A percentile compares a stretch with the other conserved stretches of the same genome.
These are phyloP conservation scores for Formicarius rufipectus DNA, from an alignment of 2,113 vertebrate genomes.

Conservation along the genomic window DNA sequence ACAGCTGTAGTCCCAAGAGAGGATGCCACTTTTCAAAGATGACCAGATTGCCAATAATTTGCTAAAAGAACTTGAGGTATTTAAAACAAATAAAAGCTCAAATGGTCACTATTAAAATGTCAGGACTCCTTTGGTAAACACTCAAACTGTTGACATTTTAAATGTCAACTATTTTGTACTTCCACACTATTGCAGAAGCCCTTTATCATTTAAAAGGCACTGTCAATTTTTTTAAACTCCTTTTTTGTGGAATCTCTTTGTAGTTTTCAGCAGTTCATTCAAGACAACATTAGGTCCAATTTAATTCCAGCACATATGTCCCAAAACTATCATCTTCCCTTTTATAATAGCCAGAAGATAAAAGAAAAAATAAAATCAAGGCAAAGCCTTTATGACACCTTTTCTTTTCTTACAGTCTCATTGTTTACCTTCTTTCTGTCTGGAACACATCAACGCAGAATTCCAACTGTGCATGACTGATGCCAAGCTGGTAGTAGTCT, in stretches of 20 bases:
- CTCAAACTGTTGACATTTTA: not conserved
- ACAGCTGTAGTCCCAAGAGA: not conserved
- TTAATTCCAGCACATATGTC: not conserved
- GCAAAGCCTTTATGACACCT: not conserved
- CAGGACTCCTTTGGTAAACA: not conserved
- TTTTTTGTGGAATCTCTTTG: not conserved
- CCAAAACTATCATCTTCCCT: not conserved
- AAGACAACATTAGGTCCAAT: not conserved
- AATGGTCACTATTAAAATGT: constrained; percentile 6
- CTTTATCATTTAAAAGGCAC: not conserved
- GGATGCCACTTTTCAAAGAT: not conserved
- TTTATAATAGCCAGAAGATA: not conserved
- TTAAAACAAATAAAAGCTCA: not conserved
- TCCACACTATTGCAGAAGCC: not conserved
- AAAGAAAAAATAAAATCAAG: not conserved
- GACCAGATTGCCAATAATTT: not conserved
- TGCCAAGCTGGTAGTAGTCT: not conserved
- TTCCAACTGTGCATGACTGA: not conserved
- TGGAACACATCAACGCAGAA: not conserved
- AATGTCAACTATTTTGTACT: not conserved
- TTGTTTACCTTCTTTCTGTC: not conserved
- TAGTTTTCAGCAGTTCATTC: not conserved
- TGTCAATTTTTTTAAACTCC: not conserved
- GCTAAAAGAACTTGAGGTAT: not conserved
- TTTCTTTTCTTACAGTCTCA: not conserved